Conservation (phyloP, 2,888 invertebrate genomes). For the Neria commutata region DNA sequence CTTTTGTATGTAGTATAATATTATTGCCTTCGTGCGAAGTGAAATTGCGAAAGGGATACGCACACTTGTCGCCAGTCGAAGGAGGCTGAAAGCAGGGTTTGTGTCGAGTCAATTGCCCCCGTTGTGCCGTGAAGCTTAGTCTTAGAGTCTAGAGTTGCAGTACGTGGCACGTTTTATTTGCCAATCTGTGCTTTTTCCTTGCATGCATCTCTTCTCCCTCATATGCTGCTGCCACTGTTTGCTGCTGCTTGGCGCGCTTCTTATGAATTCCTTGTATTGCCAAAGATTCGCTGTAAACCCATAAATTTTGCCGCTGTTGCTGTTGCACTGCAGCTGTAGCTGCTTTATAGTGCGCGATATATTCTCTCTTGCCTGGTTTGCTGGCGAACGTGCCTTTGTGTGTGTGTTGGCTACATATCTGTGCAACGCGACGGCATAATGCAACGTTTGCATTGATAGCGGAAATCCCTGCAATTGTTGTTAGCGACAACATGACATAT, state of each 20-base stretch:
- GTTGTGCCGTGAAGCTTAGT: neutral
- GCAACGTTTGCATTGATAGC: neutral
- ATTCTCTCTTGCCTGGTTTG: neutral
- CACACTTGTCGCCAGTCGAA: neutral
- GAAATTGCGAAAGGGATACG: too few relatives aligned
- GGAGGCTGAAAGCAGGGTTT: too few relatives aligned
- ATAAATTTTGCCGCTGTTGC: constrained; percentile 1
- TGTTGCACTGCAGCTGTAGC: neutral
- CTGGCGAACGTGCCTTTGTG: neutral
- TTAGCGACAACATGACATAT: neutral
- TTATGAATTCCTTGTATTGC: neutral
- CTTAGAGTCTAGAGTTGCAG: too few relatives aligned
- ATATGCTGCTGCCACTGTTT: neutral
- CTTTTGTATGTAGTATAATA: too few relatives aligned
- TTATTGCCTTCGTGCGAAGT: too few relatives aligned
- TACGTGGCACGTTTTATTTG: too few relatives aligned
- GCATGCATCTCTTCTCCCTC: neutral
- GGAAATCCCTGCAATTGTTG: neutral
- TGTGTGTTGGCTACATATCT: neutral
- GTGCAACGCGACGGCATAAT: too few relatives aligned
- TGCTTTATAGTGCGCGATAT: neutral
- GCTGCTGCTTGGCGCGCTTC: neutral
- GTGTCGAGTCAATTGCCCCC: neutral
- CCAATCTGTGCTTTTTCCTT: neutral
- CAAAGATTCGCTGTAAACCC: neutral